phyloP scores from a whole-genome alignment of 2,888 invertebrate genomes.

The Actias luna region DNA sequence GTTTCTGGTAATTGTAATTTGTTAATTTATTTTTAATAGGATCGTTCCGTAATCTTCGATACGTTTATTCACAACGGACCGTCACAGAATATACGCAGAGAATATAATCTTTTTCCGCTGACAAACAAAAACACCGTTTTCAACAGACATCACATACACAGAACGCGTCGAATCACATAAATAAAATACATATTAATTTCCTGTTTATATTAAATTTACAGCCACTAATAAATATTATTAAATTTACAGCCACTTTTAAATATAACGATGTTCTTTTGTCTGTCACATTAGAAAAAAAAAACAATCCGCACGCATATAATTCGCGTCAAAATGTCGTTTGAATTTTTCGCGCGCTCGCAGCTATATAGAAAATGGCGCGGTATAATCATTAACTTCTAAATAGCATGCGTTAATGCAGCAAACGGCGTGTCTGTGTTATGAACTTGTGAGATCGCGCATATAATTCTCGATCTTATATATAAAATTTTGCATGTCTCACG shows the following conservation, averaged over 20 bases:
- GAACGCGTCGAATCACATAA: not conserved
- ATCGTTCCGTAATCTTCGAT: not conserved
- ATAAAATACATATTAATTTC: not conserved
- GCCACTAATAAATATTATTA: not conserved
- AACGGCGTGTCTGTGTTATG: not conserved
- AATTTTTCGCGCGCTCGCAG: slow-evolving; percentile 1
- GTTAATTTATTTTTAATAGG: slow-evolving; percentile 13
- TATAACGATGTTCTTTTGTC: not conserved
- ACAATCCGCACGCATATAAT: not conserved
- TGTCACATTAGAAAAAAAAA: not conserved
- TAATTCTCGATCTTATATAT: slow-evolving; percentile 5
- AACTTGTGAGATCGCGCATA: not conserved
- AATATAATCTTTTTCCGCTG: not conserved
- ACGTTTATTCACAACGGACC: not conserved
- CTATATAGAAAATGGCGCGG: not conserved
- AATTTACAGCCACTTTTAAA: not conserved
- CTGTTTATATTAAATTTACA: not conserved
- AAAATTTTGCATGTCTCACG: slow-evolving; percentile 1
- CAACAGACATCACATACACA: not conserved
- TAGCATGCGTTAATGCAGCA: not conserved
- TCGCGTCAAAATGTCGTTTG: not conserved
- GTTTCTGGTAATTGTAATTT: slow-evolving; percentile 6
- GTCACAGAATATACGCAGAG: not conserved
- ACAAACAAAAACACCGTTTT: slow-evolving; percentile 7
- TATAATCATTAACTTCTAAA: not conserved